Conservation (phyloP, 2,888 invertebrate genomes). For the Stenodera caucasica region DNA sequence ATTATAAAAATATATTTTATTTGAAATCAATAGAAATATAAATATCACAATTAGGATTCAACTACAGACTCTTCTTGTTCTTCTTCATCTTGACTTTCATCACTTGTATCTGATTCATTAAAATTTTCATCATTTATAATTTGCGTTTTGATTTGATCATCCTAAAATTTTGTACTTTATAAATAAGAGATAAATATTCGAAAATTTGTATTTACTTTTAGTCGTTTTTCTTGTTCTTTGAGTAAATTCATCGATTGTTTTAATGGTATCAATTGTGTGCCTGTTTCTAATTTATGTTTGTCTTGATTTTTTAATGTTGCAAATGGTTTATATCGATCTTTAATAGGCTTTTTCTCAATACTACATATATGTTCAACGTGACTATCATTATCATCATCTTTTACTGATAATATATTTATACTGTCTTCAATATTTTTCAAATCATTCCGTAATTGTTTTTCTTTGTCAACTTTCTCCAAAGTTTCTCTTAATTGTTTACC, state of each 20-base stretch:
- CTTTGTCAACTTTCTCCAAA: constrained; percentile 23
- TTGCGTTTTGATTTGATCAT: not conserved
- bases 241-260: constrained; percentile 31
- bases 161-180: not conserved
- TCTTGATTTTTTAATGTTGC: constrained; percentile 25
- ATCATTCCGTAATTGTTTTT: constrained; percentile 26
- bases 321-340: constrained; percentile 36
- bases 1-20: not conserved
- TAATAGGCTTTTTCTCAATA: constrained; percentile 29
- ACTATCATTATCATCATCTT: constrained; percentile 22
- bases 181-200: too few species aligned
- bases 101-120: not conserved
- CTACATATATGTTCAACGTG: constrained; percentile 32
- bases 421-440: constrained; percentile 22
- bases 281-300: constrained; percentile 19
- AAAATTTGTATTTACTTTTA: constrained; percentile 15
- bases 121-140: not conserved
- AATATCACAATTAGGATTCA: not conserved
- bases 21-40: not conserved
- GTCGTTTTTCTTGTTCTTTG: constrained; percentile 30
- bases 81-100: not conserved
- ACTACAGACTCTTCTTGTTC: not conserved
- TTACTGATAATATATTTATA: constrained; percentile 20
- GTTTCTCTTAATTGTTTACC: constrained; percentile 30
- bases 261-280: constrained; percentile 32